Base-by-base conservation (phyloP, 2,797 vertebrate species). In the Lacerta viridis region DNA sequence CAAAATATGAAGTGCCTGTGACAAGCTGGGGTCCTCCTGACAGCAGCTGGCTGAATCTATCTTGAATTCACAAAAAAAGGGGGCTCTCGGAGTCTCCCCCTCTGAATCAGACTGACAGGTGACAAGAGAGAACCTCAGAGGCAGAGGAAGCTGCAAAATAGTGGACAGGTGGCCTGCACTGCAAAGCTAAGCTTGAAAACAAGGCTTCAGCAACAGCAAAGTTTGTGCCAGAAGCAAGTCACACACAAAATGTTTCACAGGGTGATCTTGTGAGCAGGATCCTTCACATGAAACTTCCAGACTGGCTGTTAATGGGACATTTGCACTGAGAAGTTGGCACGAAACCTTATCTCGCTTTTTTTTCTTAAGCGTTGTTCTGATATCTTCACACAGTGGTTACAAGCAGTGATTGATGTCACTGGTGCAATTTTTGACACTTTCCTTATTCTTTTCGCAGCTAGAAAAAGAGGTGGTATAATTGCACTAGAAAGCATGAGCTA, bases 11-110 rank as follows among this genome's bases (percentile, higher is more conserved):
- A 27, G 20, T 25, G 3, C 55, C 13, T 55, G 36, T 25, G 80
- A 61, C 80, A 64, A 66, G 8, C 36, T 39, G 64, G 50, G 59
- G 80, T 43, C 61, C 61, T 66, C 50, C 15, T 15, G 39, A 68
- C 80, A 43, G 41, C 61, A 83, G 80, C 64, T 80, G 50, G 15
- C n/a, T 80, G n/a, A 59, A 80, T 80, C 50, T 80, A 33, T 80
- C 6, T 43, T 59, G 50, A 80, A 33, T 59, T 59, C 50, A 68
- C 41, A 78, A 29, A 55, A 55, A 20, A 50, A 59, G 50, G 13
- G 18, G 11, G 29, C n/a, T 55, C 76, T 17, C 33, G 27, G 61
- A 23, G 17, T 61, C 20, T n/a, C 36, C 43, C 13, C 11, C 8
- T 77, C 64, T 39, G 39, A 41, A 43, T 13, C 15, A 83, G 41